phyloP scores from a whole-genome alignment of 2,113 vertebrate genomes.

The Potamarius usumacintae region DNA sequence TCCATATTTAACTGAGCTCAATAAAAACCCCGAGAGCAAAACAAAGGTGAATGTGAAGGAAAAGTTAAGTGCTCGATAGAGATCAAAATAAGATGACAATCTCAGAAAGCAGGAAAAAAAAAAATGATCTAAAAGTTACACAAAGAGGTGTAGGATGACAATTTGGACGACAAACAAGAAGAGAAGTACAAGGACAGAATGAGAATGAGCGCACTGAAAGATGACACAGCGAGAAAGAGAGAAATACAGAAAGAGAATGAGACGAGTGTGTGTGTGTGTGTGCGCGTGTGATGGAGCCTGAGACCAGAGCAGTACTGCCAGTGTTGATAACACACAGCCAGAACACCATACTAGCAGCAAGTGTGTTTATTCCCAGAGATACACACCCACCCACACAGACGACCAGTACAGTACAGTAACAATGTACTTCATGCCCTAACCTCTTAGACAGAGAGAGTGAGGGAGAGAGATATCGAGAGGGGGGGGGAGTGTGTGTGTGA shows the following conservation, averaged over 20 bases:
- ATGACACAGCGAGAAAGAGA: not conserved
- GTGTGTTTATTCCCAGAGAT: conserved; percentile 10
- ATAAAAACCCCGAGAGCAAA: not conserved
- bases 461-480: too few relatives aligned
- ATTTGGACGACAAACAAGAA: not conserved
- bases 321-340: conserved; percentile 2
- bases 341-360: conserved; percentile 10
- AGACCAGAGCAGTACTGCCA: not conserved
- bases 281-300: not conserved
- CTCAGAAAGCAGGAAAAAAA: not conserved
- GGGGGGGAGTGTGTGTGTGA: too few relatives aligned
- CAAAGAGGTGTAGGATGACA: not conserved
- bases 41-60: not conserved
- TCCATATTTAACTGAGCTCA: not conserved
- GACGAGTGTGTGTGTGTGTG: not conserved
- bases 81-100: not conserved
- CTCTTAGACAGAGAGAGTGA: too few relatives aligned
- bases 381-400: not conserved
- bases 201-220: not conserved
- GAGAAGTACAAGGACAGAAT: not conserved
- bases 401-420: not conserved
- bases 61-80: not conserved
- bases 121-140: not conserved
- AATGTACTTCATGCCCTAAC: not conserved
- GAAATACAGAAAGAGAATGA: not conserved